phyloP scores from a whole-genome alignment of 92 coral and sea anemone species.

The Desmophyllum pertusum region DNA sequence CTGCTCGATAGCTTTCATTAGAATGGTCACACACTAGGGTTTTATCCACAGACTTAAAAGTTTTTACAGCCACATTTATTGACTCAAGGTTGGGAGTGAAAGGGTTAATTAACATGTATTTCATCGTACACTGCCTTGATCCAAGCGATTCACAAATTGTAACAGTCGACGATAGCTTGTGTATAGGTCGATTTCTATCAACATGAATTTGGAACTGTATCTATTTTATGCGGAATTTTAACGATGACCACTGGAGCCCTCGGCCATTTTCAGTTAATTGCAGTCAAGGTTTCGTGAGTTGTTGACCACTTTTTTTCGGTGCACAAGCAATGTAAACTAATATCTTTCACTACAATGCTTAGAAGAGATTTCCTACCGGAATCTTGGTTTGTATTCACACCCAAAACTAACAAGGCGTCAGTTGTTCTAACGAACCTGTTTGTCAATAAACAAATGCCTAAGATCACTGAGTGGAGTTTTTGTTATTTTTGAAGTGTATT shows the following conservation, averaged over 20 bases:
- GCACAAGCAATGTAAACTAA: not conserved
- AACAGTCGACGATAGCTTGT: slow-evolving; percentile 14
- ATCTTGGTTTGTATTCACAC: not conserved
- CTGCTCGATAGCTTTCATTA: too few species aligned
- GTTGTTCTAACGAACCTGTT: not conserved
- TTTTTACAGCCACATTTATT: too few species aligned
- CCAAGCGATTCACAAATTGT: not conserved
- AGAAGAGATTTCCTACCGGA: slow-evolving; percentile 22
- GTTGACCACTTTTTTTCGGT: not conserved
- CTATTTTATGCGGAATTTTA: not conserved
- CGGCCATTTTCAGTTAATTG: too few species aligned
- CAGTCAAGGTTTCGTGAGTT: not conserved
- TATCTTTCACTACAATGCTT: slow-evolving; percentile 17
- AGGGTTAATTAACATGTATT: slow-evolving; percentile 47
- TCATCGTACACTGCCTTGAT: slow-evolving; percentile 15
- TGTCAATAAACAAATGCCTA: slow-evolving; percentile 10
- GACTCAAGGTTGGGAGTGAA: too few species aligned
- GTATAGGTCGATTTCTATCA: slow-evolving; percentile 4
- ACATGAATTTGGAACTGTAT: not conserved
- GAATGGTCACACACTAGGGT: too few species aligned
- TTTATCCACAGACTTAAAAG: too few species aligned
- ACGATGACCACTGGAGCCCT: not conserved
- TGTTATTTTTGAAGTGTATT: slow-evolving; percentile 8
- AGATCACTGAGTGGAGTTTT: not conserved
- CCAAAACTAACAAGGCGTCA: slow-evolving; percentile 37